phyloP scores from a whole-genome alignment of 2,113 vertebrate genomes.

The Tragelaphus strepsiceros region DNA sequence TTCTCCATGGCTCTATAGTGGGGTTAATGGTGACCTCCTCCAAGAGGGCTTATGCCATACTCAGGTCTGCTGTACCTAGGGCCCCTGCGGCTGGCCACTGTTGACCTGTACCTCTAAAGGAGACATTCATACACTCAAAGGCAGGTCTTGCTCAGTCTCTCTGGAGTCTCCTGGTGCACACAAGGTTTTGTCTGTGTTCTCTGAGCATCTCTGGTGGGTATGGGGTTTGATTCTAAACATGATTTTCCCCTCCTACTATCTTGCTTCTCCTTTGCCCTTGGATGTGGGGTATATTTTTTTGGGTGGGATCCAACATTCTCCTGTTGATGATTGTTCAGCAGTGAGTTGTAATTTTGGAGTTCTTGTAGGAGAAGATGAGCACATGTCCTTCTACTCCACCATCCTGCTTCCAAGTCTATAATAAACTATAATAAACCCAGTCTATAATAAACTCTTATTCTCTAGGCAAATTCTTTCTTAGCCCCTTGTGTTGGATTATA shows the following conservation, averaged over 20 bases:
- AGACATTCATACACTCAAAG: not conserved
- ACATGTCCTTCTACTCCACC: not conserved
- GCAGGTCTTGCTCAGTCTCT: not conserved
- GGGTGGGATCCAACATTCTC: not conserved
- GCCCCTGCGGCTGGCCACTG: not conserved
- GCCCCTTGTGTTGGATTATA: not conserved
- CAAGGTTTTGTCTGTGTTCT: not conserved
- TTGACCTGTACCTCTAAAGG: not conserved
- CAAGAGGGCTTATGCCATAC: not conserved
- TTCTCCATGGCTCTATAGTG: not conserved
- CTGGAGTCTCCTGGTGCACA: not conserved
- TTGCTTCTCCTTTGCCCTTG: not conserved
- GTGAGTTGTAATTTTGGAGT: not conserved
- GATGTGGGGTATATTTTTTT: not conserved
- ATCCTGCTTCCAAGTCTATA: not conserved
- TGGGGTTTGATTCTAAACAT: not conserved
- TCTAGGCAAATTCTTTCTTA: not conserved
- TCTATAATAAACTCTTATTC: not conserved
- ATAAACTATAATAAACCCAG: not conserved
- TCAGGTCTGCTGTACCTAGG: not conserved
- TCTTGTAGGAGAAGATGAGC: not conserved
- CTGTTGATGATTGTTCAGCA: not conserved
- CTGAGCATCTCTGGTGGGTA: not conserved
- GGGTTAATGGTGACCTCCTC: not conserved
- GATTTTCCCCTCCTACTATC: not conserved